These are phyloP conservation scores for Aelia acuminata DNA, from an alignment of 2,888 invertebrate genomes.

Conservation along the genomic window DNA sequence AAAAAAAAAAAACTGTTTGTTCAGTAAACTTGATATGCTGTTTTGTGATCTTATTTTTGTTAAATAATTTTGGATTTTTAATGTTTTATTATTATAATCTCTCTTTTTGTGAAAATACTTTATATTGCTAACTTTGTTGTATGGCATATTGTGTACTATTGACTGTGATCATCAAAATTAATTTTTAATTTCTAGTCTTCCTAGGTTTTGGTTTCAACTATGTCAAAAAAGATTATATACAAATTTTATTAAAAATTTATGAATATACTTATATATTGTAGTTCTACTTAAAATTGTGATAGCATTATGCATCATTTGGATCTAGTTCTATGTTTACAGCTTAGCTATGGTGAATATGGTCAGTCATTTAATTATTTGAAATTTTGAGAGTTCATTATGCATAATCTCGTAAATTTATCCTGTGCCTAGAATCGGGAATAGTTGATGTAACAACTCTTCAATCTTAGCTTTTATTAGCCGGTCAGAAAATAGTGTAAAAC, in stretches of 20 bases:
- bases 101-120: neutral
- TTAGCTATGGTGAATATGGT: slow-evolving; percentile 3
- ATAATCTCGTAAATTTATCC: neutral
- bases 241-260: slow-evolving; percentile 34
- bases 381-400: neutral
- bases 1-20: neutral
- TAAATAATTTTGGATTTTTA: slow-evolving; percentile 11
- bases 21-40: neutral
- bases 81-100: slow-evolving; percentile 28
- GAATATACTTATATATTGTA: slow-evolving; percentile 35
- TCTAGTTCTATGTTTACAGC: slow-evolving; percentile 25
- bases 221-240: neutral
- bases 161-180: slow-evolving; percentile 48
- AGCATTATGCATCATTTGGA: neutral
- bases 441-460: neutral
- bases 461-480: slow-evolving; percentile 31
- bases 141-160: slow-evolving; percentile 20
- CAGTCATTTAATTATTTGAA: slow-evolving; percentile 12
- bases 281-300: slow-evolving; percentile 41
- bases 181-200: slow-evolving; percentile 46
- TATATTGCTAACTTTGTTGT: slow-evolving; percentile 33
- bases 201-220: slow-evolving; percentile 28
- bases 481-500: slow-evolving; percentile 15
- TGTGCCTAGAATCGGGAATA: slow-evolving; percentile 44
- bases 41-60: neutral